These are phyloP conservation scores for Myripristis murdjan DNA, from an alignment of 2,797 vertebrate genomes.

Conservation along the genomic window DNA sequence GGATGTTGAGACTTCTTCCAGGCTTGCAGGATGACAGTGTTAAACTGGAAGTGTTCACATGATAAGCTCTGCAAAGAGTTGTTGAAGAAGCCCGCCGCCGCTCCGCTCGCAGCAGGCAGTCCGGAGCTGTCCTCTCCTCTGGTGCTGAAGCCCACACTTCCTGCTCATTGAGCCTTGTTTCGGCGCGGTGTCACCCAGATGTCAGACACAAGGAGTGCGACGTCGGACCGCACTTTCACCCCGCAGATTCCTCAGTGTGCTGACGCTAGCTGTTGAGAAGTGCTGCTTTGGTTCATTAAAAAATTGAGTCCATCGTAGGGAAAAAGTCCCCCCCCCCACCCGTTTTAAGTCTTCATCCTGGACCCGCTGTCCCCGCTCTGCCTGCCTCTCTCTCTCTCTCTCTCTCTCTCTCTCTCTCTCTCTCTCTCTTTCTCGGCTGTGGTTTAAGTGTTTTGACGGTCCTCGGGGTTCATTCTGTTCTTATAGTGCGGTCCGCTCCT, in stretches of 20 bases:
- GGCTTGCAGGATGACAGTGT: constrained; percentile 55
- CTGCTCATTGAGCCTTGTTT: constrained; percentile 53
- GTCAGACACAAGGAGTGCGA: constrained; percentile 43
- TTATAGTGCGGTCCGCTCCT: constrained; percentile 76
- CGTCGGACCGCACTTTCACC: constrained; percentile 53
- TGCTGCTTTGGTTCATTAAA: background rate
- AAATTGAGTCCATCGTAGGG: background rate
- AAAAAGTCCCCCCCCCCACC: background rate
- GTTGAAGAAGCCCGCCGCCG: constrained; percentile 19
- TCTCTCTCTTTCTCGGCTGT: constrained; percentile 21
- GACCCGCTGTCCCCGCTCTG: background rate
- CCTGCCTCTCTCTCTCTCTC: constrained; percentile 5
- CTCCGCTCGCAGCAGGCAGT: constrained; percentile 31
- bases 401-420: constrained; percentile 9
- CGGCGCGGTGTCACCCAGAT: constrained; percentile 1
- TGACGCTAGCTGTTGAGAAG: constrained; percentile 22
- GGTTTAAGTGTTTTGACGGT: constrained; percentile 67
- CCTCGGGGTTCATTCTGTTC: constrained; percentile 64
- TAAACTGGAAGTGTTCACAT: constrained; percentile 51
- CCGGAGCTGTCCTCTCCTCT: constrained; percentile 77
- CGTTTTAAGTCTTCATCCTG: constrained; percentile 57
- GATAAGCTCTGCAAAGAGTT: constrained; percentile 53
- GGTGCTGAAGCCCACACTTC: constrained; percentile 77
- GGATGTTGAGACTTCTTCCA: constrained; percentile 73
- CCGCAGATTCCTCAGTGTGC: constrained; percentile 14